phyloP scores from a whole-genome alignment of 2,888 invertebrate genomes.

The Galerucella calmariensis region DNA sequence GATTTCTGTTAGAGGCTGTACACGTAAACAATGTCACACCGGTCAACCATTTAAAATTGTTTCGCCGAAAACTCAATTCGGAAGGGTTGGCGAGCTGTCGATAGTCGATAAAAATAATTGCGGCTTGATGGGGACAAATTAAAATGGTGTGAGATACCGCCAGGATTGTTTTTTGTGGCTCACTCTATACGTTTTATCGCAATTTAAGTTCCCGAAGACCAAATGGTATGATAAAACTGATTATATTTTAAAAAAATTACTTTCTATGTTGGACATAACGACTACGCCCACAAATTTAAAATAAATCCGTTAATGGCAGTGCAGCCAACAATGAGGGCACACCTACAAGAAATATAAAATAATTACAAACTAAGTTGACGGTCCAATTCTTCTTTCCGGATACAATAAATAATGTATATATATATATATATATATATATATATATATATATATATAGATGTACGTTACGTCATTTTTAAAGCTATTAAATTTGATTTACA shows the following conservation, averaged over 20 bases:
- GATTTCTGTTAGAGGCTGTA: neutral
- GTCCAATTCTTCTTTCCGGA: constrained; percentile 25
- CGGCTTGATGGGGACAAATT: constrained; percentile 34
- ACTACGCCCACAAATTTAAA: neutral
- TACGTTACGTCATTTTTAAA: constrained; percentile 31
- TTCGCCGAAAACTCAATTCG: constrained; percentile 58
- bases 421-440: no score
- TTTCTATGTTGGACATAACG: neutral
- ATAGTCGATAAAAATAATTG: constrained; percentile 38
- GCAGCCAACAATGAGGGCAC: neutral
- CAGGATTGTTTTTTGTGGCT: neutral
- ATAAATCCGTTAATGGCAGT: neutral
- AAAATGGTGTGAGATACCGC: constrained; percentile 17
- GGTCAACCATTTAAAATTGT: constrained; percentile 56
- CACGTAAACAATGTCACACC: neutral
- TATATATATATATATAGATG: no score
- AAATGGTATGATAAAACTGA: no score
- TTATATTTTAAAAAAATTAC: neutral
- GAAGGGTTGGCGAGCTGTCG: constrained; percentile 25
- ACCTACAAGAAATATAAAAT: constrained; percentile 1
- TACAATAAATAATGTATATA: constrained; percentile 24
- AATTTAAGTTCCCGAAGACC: no score
- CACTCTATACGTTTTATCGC: no score
- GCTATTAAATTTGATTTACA: constrained; percentile 35
- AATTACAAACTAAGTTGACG: constrained; percentile 15